A percentile compares a stretch with the other conserved stretches of the same genome.
phyloP scores from a whole-genome alignment of 2,797 vertebrate genomes.

The Halcyon chelicuti region DNA sequence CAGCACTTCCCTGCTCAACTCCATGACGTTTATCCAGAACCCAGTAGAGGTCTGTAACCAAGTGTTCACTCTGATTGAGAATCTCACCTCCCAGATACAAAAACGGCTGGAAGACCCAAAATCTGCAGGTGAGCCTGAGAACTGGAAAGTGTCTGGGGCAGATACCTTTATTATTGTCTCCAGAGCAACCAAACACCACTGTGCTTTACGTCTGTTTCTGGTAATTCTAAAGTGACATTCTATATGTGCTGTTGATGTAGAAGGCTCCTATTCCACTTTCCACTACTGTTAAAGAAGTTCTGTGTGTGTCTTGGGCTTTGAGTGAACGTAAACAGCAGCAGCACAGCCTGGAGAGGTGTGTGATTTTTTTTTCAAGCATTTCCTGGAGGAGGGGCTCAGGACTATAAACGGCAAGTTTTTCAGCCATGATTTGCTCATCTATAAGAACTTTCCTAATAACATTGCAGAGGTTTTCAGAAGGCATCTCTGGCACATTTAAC shows the following conservation, averaged over 20 bases:
- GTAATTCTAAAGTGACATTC: not conserved
- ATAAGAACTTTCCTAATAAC: not conserved
- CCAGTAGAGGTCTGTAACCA: conserved; percentile 91
- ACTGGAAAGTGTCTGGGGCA: not conserved
- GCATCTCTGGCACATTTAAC: not conserved
- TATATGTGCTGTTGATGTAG: not conserved
- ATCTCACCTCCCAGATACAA: conserved; percentile 92
- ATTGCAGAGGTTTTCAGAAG: not conserved
- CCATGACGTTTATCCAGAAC: conserved; percentile 93
- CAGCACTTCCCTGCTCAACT: conserved; percentile 89
- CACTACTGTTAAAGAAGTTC: not conserved
- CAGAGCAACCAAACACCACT: not conserved
- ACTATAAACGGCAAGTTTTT: not conserved
- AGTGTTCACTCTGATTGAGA: conserved; percentile 93
- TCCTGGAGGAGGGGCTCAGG: not conserved
- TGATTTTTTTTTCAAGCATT: not conserved
- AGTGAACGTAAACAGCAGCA: not conserved
- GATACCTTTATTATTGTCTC: not conserved
- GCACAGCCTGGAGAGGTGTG: not conserved
- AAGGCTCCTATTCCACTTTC: not conserved
- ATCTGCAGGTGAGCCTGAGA: conserved; percentile 85
- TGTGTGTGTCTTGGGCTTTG: not conserved
- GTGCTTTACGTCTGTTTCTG: not conserved
- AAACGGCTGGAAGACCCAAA: conserved; percentile 93
- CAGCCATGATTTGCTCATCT: not conserved